phyloP scores from a whole-genome alignment of 2,888 invertebrate species.

The Epirrhoe tristata region DNA sequence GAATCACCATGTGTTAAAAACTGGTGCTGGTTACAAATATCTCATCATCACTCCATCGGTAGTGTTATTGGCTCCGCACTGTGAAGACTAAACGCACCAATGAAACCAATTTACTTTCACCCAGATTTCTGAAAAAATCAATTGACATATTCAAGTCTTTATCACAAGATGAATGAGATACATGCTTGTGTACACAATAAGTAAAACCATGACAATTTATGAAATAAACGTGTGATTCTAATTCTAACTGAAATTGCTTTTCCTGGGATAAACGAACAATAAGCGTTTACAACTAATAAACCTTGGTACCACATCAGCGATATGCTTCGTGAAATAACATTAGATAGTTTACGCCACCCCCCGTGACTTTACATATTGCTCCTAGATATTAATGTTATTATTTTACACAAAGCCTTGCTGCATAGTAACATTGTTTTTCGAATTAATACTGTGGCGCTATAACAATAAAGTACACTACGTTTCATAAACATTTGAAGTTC shows the following conservation, averaged over 20 bases:
- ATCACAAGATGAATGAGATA: neutral
- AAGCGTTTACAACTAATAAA: slow-evolving; percentile 22
- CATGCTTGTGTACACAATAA: neutral
- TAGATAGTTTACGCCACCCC: slow-evolving; percentile 38
- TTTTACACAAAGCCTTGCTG: slow-evolving; percentile 32
- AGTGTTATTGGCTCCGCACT: neutral
- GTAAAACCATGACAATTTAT: slow-evolving; percentile 10
- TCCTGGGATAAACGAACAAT: slow-evolving; percentile 15
- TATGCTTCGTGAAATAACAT: slow-evolving; percentile 41
- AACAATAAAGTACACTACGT: slow-evolving; percentile 25
- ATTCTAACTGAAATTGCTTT: slow-evolving; percentile 20
- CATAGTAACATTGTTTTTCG: slow-evolving; percentile 33
- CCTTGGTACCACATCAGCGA: slow-evolving; percentile 19
- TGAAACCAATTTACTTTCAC: neutral
- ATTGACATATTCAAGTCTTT: neutral
- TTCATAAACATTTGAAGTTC: slow-evolving; percentile 19
- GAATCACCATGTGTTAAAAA: no score
- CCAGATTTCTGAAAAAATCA: neutral
- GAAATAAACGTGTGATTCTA: slow-evolving; percentile 9
- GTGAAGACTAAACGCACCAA: neutral
- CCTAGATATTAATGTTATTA: slow-evolving; percentile 36
- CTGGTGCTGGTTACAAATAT: no score
- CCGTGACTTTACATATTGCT: slow-evolving; percentile 39
- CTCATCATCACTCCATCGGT: neutral
- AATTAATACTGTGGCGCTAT: slow-evolving; percentile 33